Percentiles rank a stretch among this genome's conserved stretches.
These are phyloP conservation scores for Nomada ruficornis DNA, from an alignment of 2,888 invertebrate genomes.

Conservation along the genomic window DNA sequence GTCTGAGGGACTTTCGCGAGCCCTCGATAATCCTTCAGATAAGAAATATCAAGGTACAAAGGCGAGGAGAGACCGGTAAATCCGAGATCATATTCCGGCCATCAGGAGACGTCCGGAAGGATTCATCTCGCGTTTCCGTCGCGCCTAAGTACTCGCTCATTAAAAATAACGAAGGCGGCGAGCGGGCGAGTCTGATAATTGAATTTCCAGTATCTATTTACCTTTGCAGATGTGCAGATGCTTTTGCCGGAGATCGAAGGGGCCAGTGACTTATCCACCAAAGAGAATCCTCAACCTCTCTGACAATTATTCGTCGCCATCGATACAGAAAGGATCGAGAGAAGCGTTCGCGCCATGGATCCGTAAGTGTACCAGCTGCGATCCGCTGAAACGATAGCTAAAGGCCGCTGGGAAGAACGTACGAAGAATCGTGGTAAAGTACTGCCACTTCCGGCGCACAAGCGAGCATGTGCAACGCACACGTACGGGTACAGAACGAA, in stretches of 20 bases:
- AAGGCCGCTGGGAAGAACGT: conserved; percentile 18
- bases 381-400: conserved; percentile 29
- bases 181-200: conserved; percentile 64
- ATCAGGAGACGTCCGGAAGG: conserved; percentile 19
- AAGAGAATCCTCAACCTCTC: not conserved
- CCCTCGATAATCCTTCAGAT: conserved; percentile 59
- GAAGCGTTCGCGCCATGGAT: not conserved
- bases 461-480: not conserved
- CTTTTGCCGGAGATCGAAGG: conserved; percentile 23
- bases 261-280: conserved; percentile 44
- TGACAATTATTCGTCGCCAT: conserved; percentile 35
- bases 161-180: conserved; percentile 71
- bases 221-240: conserved; percentile 49
- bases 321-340: conserved; percentile 2
- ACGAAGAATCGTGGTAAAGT: conserved; percentile 5
- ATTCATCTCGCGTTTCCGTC: conserved; percentile 47
- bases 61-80: conserved; percentile 16
- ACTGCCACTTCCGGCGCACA: not conserved
- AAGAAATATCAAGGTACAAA: conserved; percentile 63
- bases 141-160: conserved; percentile 66
- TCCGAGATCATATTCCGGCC: conserved; percentile 59
- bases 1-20: conserved; percentile 19
- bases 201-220: conserved; percentile 73
- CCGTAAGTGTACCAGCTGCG: not conserved
- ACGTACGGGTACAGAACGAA: no score